Base-by-base conservation (phyloP, 2,888 invertebrate species). In the Gibbula magus region DNA sequence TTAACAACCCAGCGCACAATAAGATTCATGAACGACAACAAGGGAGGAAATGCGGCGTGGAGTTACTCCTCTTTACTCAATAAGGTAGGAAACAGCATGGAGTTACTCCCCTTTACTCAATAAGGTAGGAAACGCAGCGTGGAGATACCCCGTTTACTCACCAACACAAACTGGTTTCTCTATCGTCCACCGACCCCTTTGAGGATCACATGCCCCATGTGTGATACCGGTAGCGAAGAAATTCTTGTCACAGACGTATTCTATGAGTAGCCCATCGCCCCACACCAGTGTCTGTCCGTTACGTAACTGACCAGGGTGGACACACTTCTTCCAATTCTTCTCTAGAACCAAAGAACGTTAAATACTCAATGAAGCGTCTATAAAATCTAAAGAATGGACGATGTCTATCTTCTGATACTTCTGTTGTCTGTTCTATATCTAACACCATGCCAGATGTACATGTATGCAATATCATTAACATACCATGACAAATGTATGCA, bases 251-350 rank as follows among this genome's bases (percentile, higher is more conserved):
- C 86, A 86, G 20, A 56, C 61, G 78, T 82, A 86, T 61, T 86
- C 86, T 53, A 86, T 29, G 25, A 86, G 79, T 20, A 86, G 51
- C 0, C 84, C 84, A 18, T 79, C 86, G 4, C 86, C 86, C 86
- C 86, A 86, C 16, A 86, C 81, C 0, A 79, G 67, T 8, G 78
- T 76, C 67, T 79, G 56, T 3, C 86, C 86, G 79, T 86, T 81
- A 10, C 77, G 78, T 18, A 83, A 66, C 51, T 77, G 25, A 0
- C 61, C 53, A 3, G 85, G 86, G 2, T 53, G 78, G 1, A 35
- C 10, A 54, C 86, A 86, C 13, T 66, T 79, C 35, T 81, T 83
- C 73, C 75, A 75, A 32, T 32, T 54, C 51, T 74, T 51, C 16
- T 79, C 79, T 79, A 35, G 7, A 39, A 35, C 3, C 70, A 70